Base-by-base conservation (phyloP, 2,888 invertebrate species). In the Nomada ruficornis region DNA sequence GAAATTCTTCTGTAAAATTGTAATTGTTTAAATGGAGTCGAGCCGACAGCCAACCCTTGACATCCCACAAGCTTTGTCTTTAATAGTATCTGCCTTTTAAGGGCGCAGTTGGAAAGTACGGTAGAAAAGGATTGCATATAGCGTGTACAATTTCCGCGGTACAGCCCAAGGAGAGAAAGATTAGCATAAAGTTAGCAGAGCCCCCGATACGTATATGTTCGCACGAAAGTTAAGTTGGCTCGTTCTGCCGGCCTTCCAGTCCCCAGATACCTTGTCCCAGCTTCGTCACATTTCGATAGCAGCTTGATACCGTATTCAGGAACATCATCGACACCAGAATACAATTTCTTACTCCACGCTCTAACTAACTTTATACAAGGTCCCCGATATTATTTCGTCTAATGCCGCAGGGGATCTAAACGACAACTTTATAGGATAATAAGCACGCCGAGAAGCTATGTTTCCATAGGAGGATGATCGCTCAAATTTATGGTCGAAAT, bases 151-250 rank as follows among this genome's bases (percentile, higher is more conserved):
- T 26, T 70, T 18, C 44, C 67, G 65, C 13, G 76, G 76, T 55
- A 67, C 50, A 57, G 68, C 77, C 86, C 77, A 89, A 86, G 81
- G 81, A 88, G 89, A 74, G 81, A 80, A 89, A 87, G 80, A 88
- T 88, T 88, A 87, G 87, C 88, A 89, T 88, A 88, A 89, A 88
- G 89, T 88, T 88, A 89, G 82, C 82, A 62, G 42, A 73, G 29
- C 80, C 65, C 71, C 72, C 63, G 87, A 86, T 84, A 84, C 80
- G 60, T 81, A 70, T 75, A 80, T 75, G 85, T 74, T 78, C 80
- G 68, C 63, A 23, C 71, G 77, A 89, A 85, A 89, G 88, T 88
- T 88, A 85, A 85, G 83, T 88, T 81, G 77, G 81, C 78, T 84
- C 82, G 78, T 77, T 80, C 85, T 82, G 65, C 84, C 82, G 82